Evolutionary conservation across 2,113 vertebrate species (phyloP).

Genomic region (Cromileptes altivelis): DNA sequence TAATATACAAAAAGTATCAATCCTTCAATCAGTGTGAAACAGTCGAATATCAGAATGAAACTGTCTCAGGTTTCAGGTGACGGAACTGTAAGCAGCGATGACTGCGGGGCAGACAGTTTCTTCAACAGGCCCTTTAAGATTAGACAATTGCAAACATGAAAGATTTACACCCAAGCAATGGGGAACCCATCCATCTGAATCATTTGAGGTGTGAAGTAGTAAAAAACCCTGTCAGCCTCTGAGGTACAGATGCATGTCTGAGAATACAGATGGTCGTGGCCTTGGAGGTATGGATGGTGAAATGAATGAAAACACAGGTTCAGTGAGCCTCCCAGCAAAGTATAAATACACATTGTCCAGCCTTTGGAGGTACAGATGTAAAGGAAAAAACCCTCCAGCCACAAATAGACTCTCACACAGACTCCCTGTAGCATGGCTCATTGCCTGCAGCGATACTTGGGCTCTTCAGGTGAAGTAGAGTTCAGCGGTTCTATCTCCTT

Average conservation of each 20-base stretch:
- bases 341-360: conserved; percentile 31
- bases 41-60: background rate
- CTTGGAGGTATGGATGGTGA: background rate
- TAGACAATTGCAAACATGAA: conserved; percentile 51
- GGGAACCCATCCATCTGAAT: conserved; percentile 31
- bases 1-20: background rate
- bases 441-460: conserved; percentile 46
- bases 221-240: conserved; percentile 1
- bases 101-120: conserved; percentile 11
- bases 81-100: background rate
- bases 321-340: background rate
- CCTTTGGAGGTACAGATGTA: conserved; percentile 21
- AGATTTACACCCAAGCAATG: conserved; percentile 33
- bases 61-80: background rate
- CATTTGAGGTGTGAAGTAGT: conserved; percentile 30
- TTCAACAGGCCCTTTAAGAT: conserved; percentile 38
- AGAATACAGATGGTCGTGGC: conserved; percentile 29
- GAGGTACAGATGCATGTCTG: background rate
- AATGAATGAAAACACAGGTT: conserved; percentile 17
- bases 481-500: conserved; percentile 22
- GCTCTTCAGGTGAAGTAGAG: conserved; percentile 47
- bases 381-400: conserved; percentile 17
- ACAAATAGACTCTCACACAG: conserved; percentile 7
- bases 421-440: conserved; percentile 30
- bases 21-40: background rate